phyloP scores from a whole-genome alignment of 2,888 invertebrate genomes.

The Gari tellinella region DNA sequence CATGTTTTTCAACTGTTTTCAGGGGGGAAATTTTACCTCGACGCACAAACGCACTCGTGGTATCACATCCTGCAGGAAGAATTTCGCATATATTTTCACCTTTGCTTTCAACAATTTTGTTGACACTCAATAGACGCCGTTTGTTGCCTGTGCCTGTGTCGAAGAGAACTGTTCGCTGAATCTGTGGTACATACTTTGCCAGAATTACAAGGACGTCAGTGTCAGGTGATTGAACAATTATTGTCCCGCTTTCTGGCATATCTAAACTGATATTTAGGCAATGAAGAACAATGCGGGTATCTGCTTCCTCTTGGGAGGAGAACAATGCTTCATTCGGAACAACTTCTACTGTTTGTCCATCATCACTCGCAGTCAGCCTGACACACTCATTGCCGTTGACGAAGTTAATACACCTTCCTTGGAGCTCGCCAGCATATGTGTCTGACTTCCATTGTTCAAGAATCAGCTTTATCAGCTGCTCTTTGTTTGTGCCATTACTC shows the following conservation, averaged over 20 bases:
- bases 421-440: constrained; percentile 1
- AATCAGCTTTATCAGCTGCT: constrained; percentile 16
- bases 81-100: constrained; percentile 24
- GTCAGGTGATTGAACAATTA: constrained; percentile 48
- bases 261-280: not conserved
- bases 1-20: constrained; percentile 19
- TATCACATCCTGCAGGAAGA: constrained; percentile 41
- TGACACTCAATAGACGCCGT: constrained; percentile 26
- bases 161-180: constrained; percentile 20
- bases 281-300: constrained; percentile 15
- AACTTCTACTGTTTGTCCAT: not conserved
- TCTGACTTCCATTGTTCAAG: not conserved
- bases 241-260: not conserved
- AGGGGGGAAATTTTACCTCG: constrained; percentile 17
- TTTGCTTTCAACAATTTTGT: constrained; percentile 10
- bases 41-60: constrained; percentile 42
- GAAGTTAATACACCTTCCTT: not conserved
- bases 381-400: not conserved
- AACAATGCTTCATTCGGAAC: not conserved
- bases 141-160: constrained; percentile 44
- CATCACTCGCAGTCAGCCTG: not conserved
- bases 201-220: constrained; percentile 41
- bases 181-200: not conserved
- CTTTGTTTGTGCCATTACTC: constrained; percentile 12
- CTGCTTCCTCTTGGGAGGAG: constrained; percentile 20